phyloP scores from a whole-genome alignment of 2,113 vertebrate genomes.

The Zosterops lateralis region DNA sequence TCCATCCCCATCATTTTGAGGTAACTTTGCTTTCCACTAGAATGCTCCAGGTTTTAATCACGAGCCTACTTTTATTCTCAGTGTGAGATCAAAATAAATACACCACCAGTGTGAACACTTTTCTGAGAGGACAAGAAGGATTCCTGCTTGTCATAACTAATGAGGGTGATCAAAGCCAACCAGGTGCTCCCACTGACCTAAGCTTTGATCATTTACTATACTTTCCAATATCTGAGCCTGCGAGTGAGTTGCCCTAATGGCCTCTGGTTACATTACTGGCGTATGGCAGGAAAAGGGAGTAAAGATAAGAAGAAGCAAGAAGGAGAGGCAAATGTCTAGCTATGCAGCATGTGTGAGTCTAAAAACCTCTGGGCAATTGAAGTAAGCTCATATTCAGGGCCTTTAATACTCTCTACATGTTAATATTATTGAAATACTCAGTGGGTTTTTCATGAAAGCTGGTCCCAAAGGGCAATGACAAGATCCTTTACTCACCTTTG shows the following conservation, averaged over 20 bases:
- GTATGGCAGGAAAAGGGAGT: conserved; percentile 10
- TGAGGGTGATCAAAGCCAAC: conserved; percentile 54
- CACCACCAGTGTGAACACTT: neutral
- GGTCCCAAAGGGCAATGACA: neutral
- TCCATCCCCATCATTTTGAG: conserved; percentile 15
- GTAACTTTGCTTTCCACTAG: conserved; percentile 28
- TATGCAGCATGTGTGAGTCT: neutral
- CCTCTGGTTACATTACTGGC: conserved; percentile 35
- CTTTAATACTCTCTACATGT: neutral
- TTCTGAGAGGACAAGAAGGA: conserved; percentile 40
- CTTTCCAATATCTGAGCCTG: conserved; percentile 40
- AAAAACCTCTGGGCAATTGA: neutral
- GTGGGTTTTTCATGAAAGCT: neutral
- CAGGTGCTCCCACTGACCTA: conserved; percentile 35
- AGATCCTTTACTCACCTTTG: neutral
- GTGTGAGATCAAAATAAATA: conserved; percentile 52
- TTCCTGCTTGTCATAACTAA: conserved; percentile 52
- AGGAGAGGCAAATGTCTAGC: neutral
- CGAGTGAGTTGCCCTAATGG: conserved; percentile 6
- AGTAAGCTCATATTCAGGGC: neutral
- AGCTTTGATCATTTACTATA: conserved; percentile 44
- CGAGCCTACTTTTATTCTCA: conserved; percentile 6
- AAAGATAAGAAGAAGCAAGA: conserved; percentile 27
- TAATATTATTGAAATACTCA: conserved; percentile 29
- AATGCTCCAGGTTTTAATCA: conserved; percentile 34